These are phyloP conservation scores for Agrotis ipsilon DNA, from an alignment of 2,888 invertebrate genomes.

Conservation along the genomic window DNA sequence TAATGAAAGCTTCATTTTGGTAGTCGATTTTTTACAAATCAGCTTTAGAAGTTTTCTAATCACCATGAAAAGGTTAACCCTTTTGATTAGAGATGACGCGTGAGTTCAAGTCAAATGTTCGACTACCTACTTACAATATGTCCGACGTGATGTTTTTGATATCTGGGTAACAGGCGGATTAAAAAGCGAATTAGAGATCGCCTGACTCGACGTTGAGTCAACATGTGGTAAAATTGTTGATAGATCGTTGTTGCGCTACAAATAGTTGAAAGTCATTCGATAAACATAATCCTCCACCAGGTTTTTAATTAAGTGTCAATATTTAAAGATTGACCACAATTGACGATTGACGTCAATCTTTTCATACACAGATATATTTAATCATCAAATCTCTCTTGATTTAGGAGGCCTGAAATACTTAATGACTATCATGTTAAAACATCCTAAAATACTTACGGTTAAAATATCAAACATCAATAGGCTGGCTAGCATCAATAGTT, in stretches of 20 bases:
- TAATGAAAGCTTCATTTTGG: constrained; percentile 64
- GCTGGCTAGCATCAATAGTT: not conserved
- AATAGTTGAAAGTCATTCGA: constrained; percentile 23
- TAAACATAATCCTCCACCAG: constrained; percentile 14
- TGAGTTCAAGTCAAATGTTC: constrained; percentile 47
- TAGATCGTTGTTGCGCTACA: not conserved
- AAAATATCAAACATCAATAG: constrained; percentile 4
- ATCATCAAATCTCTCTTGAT: not conserved
- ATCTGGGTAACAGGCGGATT: constrained; percentile 45
- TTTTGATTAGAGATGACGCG: constrained; percentile 51
- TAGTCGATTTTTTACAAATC: constrained; percentile 55
- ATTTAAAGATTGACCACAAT: not conserved
- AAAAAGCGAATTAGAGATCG: constrained; percentile 54
- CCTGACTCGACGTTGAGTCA: constrained; percentile 3
- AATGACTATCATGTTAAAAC: not conserved
- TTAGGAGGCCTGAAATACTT: not conserved
- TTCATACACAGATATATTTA: not conserved
- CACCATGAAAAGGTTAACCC: constrained; percentile 58
- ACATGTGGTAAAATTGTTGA: constrained; percentile 12
- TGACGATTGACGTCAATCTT: no score
- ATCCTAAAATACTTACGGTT: not conserved
- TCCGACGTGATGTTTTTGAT: constrained; percentile 42
- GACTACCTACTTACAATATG: constrained; percentile 29
- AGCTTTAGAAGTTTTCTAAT: constrained; percentile 55
- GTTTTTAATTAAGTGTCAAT: constrained; percentile 8